Evolutionary conservation across 2,113 vertebrate species (phyloP).

Genomic region (Synchiropus splendidus): DNA sequence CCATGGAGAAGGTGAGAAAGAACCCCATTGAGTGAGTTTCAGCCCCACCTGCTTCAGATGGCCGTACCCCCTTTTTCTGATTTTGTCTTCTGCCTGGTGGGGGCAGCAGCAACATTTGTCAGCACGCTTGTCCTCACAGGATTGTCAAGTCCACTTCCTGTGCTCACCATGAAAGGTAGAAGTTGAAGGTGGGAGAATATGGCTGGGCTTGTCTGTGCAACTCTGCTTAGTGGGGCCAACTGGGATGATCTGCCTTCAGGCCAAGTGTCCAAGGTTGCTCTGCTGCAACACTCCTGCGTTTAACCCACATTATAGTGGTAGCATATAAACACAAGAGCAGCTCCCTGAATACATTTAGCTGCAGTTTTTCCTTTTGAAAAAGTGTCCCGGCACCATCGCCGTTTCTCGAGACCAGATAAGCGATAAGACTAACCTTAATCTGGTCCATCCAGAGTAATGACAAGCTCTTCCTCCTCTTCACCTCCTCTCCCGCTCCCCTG

Average conservation of each 20-base stretch:
- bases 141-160: too few species aligned
- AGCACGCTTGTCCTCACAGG: too few species aligned
- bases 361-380: too few species aligned
- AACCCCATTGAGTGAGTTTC: too few species aligned
- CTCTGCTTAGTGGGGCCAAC: constrained; percentile 14
- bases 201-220: constrained; percentile 2
- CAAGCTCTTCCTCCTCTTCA: constrained; percentile 19
- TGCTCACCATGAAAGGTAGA: too few species aligned
- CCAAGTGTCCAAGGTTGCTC: constrained; percentile 31
- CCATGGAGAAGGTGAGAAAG: too few species aligned
- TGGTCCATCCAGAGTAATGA: constrained; percentile 18
- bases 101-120: not conserved
- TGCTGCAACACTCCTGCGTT: constrained; percentile 19
- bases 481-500: constrained; percentile 8
- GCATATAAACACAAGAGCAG: constrained; percentile 4
- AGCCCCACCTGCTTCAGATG: too few species aligned
- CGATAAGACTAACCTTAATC: constrained; percentile 40
- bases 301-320: constrained; percentile 25
- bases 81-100: not conserved
- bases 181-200: constrained; percentile 2
- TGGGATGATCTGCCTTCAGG: constrained; percentile 24
- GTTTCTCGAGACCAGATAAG: constrained; percentile 37
- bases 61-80: too few species aligned
- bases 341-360: constrained; percentile 8
- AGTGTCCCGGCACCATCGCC: too few species aligned